phyloP scores from a whole-genome alignment of 2,888 invertebrate genomes.

The Lathronympha strigana region DNA sequence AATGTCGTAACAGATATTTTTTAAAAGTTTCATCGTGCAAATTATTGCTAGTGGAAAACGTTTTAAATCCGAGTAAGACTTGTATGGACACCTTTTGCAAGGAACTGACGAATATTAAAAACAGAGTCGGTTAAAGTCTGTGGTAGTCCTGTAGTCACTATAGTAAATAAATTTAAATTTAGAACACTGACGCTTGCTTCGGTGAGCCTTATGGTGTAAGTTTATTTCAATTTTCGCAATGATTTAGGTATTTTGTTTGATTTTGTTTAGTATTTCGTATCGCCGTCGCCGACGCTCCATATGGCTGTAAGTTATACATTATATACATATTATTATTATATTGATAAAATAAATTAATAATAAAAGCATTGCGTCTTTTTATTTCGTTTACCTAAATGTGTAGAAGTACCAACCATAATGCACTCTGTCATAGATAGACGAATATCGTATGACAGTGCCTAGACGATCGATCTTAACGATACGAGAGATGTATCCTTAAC shows the following conservation, averaged over 20 bases:
- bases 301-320: slow-evolving; percentile 83
- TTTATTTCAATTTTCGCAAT: slow-evolving; percentile 54
- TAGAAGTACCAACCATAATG: not conserved
- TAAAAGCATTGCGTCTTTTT: slow-evolving; percentile 64
- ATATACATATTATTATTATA: slow-evolving; percentile 82
- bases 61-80: slow-evolving; percentile 1
- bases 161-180: slow-evolving; percentile 60
- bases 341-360: slow-evolving; percentile 84
- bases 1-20: not conserved
- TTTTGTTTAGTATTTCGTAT: slow-evolving; percentile 40
- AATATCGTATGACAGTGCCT: too few species aligned
- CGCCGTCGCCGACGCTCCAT: slow-evolving; percentile 55
- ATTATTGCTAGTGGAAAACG: too few species aligned
- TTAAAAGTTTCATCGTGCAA: not conserved
- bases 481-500: too few species aligned
- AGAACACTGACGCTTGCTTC: slow-evolving; percentile 67
- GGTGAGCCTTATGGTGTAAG: slow-evolving; percentile 53
- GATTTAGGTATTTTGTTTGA: slow-evolving; percentile 46
- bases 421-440: too few species aligned
- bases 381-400: slow-evolving; percentile 45
- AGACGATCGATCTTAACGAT: too few species aligned
- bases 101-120: not conserved
- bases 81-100: not conserved
- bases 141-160: slow-evolving; percentile 53
- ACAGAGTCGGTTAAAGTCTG: slow-evolving; percentile 1